Percentiles rank a stretch among this genome's conserved stretches.
phyloP scores from a whole-genome alignment of 2,113 vertebrate species.

The Oreochromis tanganicae region DNA sequence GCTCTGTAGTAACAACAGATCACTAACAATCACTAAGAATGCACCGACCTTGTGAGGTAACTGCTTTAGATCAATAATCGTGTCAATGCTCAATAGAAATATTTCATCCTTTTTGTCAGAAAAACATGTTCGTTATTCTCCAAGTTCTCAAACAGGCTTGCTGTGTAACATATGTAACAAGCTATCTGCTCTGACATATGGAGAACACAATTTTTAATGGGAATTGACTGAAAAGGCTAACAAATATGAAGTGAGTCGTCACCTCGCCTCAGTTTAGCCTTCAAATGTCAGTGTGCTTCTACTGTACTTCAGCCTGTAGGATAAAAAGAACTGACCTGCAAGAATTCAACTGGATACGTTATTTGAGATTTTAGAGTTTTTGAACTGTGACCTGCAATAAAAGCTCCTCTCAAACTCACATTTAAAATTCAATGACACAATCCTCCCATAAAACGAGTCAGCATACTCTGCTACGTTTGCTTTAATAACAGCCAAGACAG shows the following conservation, averaged over 20 bases:
- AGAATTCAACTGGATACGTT: background rate
- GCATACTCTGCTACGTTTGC: background rate
- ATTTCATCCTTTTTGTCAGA: background rate
- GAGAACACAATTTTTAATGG: background rate
- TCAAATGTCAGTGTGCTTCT: background rate
- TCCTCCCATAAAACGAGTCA: background rate
- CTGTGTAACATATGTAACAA: background rate
- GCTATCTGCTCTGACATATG: fast-evolving
- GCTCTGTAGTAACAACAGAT: background rate
- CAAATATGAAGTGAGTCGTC: background rate
- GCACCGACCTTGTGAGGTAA: background rate
- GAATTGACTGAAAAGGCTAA: background rate
- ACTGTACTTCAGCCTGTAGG: background rate
- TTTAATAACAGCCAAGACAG: background rate
- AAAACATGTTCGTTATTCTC: background rate
- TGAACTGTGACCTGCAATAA: background rate
- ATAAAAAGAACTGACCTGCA: background rate
- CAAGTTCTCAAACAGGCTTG: background rate
- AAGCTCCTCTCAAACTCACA: background rate
- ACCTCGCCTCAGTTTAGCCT: background rate
- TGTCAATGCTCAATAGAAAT: background rate
- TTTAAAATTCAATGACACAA: conserved; percentile 18
- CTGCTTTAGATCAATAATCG: background rate
- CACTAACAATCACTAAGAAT: background rate
- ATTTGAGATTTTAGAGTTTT: background rate